These are phyloP conservation scores for Spisula subtruncata DNA, from an alignment of 2,888 invertebrate genomes.

Conservation along the genomic window DNA sequence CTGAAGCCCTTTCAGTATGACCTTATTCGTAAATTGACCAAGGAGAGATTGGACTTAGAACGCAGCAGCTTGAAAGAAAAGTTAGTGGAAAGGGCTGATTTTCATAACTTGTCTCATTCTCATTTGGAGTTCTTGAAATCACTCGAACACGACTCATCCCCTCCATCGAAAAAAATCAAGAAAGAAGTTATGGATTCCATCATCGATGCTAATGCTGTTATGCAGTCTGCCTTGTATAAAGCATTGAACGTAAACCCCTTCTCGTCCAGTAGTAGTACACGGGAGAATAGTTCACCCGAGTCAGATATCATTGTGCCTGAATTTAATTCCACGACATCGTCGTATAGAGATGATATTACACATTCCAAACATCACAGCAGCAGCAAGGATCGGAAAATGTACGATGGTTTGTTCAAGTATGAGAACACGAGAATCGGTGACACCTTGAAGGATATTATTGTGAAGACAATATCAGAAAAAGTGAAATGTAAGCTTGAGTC, in stretches of 20 bases:
- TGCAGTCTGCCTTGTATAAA: conserved; percentile 51
- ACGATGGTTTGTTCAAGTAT: conserved; percentile 77
- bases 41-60: conserved; percentile 86
- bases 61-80: conserved; percentile 66
- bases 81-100: conserved; percentile 32
- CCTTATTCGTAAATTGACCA: conserved; percentile 86
- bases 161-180: conserved; percentile 42
- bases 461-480: conserved; percentile 96
- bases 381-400: conserved; percentile 88
- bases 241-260: conserved; percentile 51
- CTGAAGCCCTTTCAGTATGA: conserved; percentile 86
- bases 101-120: conserved; percentile 29
- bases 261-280: conserved; percentile 11
- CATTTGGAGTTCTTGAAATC: conserved; percentile 39
- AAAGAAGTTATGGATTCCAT: conserved; percentile 32
- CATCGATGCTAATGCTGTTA: conserved; percentile 40
- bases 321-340: conserved; percentile 1
- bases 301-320: conserved; percentile 43
- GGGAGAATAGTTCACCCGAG: conserved; percentile 52
- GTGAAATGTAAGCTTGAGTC: conserved; percentile 77
- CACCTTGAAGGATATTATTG: conserved; percentile 95
- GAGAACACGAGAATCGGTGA: conserved; percentile 88
- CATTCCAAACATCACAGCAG: background rate
- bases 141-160: conserved; percentile 14
- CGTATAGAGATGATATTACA: conserved; percentile 3